A percentile compares a stretch with the other conserved stretches of the same genome.
phyloP scores from a whole-genome alignment of 2,888 invertebrate genomes.

The Drosophila colorata region DNA sequence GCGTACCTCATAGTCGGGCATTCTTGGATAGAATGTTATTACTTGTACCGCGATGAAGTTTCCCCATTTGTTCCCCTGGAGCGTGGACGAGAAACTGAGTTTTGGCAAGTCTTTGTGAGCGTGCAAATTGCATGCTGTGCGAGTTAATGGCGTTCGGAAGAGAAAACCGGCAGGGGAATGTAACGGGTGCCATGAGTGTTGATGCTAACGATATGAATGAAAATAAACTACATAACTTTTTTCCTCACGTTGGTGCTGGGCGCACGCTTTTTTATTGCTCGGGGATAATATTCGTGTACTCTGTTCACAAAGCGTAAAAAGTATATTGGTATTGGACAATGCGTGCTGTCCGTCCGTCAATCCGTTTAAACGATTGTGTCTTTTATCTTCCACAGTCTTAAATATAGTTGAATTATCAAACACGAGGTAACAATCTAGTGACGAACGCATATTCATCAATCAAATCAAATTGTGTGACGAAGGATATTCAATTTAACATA shows the following conservation, averaged over 20 bases:
- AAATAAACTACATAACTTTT: conserved; percentile 63
- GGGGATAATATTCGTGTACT: conserved; percentile 8
- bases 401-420: too few species aligned
- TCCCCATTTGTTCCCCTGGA: conserved; percentile 35
- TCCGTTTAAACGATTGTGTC: too few species aligned
- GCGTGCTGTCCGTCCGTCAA: too few species aligned
- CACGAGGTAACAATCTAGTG: too few species aligned
- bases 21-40: background rate
- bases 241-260: conserved; percentile 18
- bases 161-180: conserved; percentile 25
- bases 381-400: too few species aligned
- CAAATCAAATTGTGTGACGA: too few species aligned
- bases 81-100: conserved; percentile 68
- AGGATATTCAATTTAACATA: too few species aligned
- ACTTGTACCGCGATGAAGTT: background rate
- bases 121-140: conserved; percentile 77
- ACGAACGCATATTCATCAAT: too few species aligned
- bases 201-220: conserved; percentile 70
- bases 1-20: background rate
- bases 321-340: conserved; percentile 1
- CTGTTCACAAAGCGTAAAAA: conserved; percentile 38
- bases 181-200: conserved; percentile 50
- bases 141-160: conserved; percentile 65
- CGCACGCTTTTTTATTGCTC: conserved; percentile 29
- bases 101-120: conserved; percentile 75